These are phyloP conservation scores for Pteronotus mesoamericanus DNA, from an alignment of 2,797 vertebrate species.

Conservation along the genomic window DNA sequence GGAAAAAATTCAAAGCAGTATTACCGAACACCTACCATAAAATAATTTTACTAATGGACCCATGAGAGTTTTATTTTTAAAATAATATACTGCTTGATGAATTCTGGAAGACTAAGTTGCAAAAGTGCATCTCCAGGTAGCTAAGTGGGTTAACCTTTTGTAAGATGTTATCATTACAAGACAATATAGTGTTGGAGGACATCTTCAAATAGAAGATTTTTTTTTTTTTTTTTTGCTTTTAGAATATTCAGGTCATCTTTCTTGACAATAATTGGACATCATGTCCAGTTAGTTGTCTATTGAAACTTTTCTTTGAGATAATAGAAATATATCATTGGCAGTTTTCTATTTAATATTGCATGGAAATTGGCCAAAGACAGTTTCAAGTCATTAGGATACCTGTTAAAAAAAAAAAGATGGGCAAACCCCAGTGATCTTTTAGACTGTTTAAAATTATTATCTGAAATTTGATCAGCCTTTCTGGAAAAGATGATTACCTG, in stretches of 20 bases:
- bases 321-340: background rate
- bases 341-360: background rate
- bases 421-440: background rate
- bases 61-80: slow-evolving; percentile 50
- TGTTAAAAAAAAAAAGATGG: background rate
- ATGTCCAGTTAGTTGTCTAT: background rate
- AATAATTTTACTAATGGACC: background rate
- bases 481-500: background rate
- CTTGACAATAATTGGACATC: background rate
- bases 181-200: background rate
- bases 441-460: background rate
- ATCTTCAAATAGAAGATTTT: background rate
- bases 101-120: slow-evolving; percentile 42
- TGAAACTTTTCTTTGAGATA: background rate
- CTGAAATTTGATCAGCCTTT: background rate
- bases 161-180: background rate
- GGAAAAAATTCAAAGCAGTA: slow-evolving; percentile 2
- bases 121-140: background rate
- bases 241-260: background rate
- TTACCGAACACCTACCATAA: background rate
- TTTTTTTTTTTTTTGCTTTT: slow-evolving; percentile 14
- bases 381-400: background rate
- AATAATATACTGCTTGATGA: slow-evolving; percentile 42
- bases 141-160: slow-evolving; percentile 19
- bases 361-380: background rate